phyloP scores from a whole-genome alignment of 2,113 vertebrate genomes.

The Zosterops borbonicus region DNA sequence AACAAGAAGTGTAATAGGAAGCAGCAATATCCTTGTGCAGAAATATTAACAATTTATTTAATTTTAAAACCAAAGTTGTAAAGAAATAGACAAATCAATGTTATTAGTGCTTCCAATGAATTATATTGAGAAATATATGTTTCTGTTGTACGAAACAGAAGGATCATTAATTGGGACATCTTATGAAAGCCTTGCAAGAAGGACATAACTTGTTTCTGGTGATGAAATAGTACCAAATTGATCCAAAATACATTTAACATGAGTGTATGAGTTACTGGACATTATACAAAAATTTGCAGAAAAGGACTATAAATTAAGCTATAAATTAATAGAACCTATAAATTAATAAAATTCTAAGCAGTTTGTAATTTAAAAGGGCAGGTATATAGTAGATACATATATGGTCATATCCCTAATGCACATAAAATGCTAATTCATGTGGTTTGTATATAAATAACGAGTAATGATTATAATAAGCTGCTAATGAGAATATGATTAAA shows the following conservation, averaged over 20 bases:
- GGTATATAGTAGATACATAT: background rate
- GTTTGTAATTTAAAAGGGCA: background rate
- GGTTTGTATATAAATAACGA: background rate
- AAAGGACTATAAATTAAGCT: background rate
- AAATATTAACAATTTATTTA: background rate
- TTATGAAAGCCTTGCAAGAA: background rate
- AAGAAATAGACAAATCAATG: conserved; percentile 1
- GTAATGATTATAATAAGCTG: conserved; percentile 16
- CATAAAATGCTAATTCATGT: background rate
- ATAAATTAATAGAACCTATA: background rate
- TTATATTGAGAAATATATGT: background rate
- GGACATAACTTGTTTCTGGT: background rate
- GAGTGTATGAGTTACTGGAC: background rate
- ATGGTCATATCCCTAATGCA: background rate
- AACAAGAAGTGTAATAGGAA: background rate
- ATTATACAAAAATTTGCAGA: background rate
- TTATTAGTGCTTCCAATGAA: conserved; percentile 13
- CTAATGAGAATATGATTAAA: conserved; percentile 61
- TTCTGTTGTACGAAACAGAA: background rate
- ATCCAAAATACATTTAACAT: background rate
- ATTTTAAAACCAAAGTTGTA: conserved; percentile 3
- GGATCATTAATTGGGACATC: background rate
- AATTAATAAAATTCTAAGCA: background rate
- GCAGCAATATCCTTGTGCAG: background rate
- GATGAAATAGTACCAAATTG: background rate